Evolutionary conservation across 2,888 invertebrate species (phyloP).

Genomic region (Micoletzkya japonica): DNA sequence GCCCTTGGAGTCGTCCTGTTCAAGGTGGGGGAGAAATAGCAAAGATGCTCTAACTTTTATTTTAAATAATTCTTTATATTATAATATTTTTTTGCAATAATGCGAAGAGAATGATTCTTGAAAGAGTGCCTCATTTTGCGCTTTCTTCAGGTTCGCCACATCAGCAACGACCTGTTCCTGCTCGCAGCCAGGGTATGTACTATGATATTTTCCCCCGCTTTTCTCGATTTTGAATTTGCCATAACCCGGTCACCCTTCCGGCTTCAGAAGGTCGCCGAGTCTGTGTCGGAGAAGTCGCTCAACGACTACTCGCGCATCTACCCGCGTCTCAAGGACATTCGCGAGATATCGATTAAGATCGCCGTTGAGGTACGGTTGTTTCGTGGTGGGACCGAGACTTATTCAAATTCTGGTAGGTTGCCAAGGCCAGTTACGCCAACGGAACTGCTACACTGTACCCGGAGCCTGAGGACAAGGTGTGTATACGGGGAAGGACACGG

Average conservation of each 20-base stretch:
- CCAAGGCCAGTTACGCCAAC: constrained; percentile 79
- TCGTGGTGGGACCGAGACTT: neutral
- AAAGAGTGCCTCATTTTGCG: too few relatives aligned
- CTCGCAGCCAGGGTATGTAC: constrained; percentile 81
- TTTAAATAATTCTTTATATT: too few relatives aligned
- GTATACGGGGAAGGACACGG: neutral
- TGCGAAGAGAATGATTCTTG: too few relatives aligned
- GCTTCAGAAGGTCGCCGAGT: constrained; percentile 77
- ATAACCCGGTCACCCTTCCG: neutral
- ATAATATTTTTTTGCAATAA: too few relatives aligned
- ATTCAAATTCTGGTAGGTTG: constrained; percentile 72
- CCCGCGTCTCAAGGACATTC: constrained; percentile 83
- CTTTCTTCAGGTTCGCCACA: constrained; percentile 70
- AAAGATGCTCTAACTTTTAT: too few relatives aligned
- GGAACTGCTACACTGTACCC: constrained; percentile 69
- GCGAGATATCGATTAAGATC: constrained; percentile 83
- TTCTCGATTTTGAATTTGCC: neutral
- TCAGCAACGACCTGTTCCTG: constrained; percentile 89
- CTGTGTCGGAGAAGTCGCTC: constrained; percentile 81
- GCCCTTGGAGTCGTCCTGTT: constrained; percentile 90
- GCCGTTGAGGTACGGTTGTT: constrained; percentile 64
- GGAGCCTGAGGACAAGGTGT: constrained; percentile 68
- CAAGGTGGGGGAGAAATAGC: constrained; percentile 71
- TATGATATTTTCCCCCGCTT: neutral
- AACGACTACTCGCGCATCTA: constrained; percentile 81